These are phyloP conservation scores for Platerodrilus igneus DNA, from an alignment of 2,888 invertebrate species.

Conservation along the genomic window DNA sequence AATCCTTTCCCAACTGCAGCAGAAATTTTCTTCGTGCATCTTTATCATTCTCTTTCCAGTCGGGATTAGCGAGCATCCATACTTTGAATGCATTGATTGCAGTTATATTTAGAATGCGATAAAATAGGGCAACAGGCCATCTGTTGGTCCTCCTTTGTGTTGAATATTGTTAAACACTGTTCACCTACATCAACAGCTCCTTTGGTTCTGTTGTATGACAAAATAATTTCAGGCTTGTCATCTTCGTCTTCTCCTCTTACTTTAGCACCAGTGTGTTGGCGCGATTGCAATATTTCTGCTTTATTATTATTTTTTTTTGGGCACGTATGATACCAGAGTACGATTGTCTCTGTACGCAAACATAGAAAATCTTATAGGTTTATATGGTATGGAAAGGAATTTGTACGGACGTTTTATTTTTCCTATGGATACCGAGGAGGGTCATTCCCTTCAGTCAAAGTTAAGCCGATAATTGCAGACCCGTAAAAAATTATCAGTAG, in stretches of 20 bases:
- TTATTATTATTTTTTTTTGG: constrained; percentile 3
- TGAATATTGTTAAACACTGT: constrained; percentile 13
- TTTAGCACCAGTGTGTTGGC: constrained; percentile 11
- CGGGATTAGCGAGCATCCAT: constrained; percentile 8
- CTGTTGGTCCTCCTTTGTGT: constrained; percentile 9
- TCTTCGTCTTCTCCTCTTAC: constrained; percentile 8
- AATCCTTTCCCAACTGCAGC: no score
- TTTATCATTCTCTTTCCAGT: neutral
- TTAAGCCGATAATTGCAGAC: constrained; percentile 9
- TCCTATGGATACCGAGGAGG: constrained; percentile 12
- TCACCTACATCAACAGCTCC: constrained; percentile 15
- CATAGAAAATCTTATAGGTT: no score
- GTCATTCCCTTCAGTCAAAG: constrained; percentile 4
- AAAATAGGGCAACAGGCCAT: constrained; percentile 22
- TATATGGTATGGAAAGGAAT: no score
- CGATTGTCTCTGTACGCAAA: constrained; percentile 12
- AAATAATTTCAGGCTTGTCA: constrained; percentile 14
- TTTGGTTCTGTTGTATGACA: constrained; percentile 18
- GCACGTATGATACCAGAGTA: constrained; percentile 6
- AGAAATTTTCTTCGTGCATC: constrained; percentile 4
- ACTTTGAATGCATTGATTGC: constrained; percentile 9
- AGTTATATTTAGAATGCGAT: constrained; percentile 11
- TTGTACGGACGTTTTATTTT: no score
- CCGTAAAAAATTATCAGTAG: constrained; percentile 14
- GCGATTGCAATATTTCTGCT: constrained; percentile 11